A percentile compares a stretch with the other conserved stretches of the same genome.
These are phyloP conservation scores for Rhabdophis nuchalis DNA, from an alignment of 2,797 vertebrate species.

Conservation along the genomic window DNA sequence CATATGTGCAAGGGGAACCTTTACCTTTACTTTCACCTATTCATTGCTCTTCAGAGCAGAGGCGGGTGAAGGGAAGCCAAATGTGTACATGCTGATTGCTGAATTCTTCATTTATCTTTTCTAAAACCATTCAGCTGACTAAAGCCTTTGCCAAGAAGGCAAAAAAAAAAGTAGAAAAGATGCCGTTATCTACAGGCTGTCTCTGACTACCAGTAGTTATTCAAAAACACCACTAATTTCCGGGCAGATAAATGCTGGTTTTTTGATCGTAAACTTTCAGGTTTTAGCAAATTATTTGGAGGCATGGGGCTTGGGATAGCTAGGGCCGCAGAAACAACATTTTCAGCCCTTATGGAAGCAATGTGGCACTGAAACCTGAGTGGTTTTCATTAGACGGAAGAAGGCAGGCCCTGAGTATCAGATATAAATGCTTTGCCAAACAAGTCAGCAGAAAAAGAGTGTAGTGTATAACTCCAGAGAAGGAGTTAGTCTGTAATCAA, in stretches of 20 bases:
- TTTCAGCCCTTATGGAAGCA: background rate
- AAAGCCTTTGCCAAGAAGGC: conserved; percentile 29
- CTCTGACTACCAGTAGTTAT: conserved; percentile 12
- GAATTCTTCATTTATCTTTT: conserved; percentile 52
- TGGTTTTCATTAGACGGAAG: background rate
- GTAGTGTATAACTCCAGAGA: background rate
- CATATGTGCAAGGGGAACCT: no score
- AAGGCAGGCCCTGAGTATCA: background rate
- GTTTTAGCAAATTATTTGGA: background rate
- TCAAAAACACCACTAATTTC: background rate
- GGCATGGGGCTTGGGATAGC: background rate
- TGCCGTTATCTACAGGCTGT: background rate
- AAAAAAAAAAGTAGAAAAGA: background rate
- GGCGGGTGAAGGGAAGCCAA: conserved; percentile 21
- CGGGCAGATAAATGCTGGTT: background rate
- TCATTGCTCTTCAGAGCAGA: conserved; percentile 46
- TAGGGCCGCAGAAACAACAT: background rate
- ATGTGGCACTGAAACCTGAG: background rate
- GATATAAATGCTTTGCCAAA: background rate
- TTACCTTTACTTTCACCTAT: background rate
- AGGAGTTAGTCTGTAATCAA: background rate
- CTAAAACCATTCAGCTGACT: conserved; percentile 7
- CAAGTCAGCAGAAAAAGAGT: background rate
- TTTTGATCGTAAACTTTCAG: background rate
- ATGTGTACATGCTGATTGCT: conserved; percentile 22